These are phyloP conservation scores for Neopelma chrysocephalum DNA, from an alignment of 2,797 vertebrate species.

Conservation along the genomic window DNA sequence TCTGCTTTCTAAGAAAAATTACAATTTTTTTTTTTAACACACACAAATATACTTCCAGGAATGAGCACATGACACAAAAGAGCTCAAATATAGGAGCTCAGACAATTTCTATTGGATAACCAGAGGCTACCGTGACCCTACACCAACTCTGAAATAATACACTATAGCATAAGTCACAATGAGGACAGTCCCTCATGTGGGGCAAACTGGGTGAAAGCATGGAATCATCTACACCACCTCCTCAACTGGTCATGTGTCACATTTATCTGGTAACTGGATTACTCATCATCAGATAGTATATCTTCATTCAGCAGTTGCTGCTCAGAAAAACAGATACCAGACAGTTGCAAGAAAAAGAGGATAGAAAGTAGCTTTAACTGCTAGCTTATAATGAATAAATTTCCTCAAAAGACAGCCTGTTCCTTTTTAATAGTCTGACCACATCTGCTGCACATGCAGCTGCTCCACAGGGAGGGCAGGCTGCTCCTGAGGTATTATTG, in stretches of 20 bases:
- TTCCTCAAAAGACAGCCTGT: background rate
- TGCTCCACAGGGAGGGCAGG: background rate
- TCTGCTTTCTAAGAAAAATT: background rate
- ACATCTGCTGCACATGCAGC: constrained; percentile 7
- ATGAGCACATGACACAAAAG: background rate
- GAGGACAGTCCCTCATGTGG: background rate
- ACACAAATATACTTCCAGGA: background rate
- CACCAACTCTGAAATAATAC: background rate
- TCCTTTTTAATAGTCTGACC: constrained; percentile 10
- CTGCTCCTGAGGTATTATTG: background rate
- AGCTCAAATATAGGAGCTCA: background rate
- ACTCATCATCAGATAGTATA: background rate
- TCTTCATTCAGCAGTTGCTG: background rate
- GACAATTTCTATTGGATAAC: background rate
- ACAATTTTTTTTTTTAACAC: background rate
- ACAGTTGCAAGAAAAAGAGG: background rate
- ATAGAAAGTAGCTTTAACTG: background rate
- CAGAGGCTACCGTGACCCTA: background rate
- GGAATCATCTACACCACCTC: background rate
- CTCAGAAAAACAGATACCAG: background rate
- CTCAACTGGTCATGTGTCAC: background rate
- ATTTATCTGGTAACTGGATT: constrained; percentile 2
- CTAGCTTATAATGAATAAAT: background rate
- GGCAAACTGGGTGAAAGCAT: background rate
- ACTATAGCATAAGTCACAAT: background rate